Evolutionary conservation across 2,113 vertebrate species (phyloP).

Genomic region (Menura novaehollandiae): DNA sequence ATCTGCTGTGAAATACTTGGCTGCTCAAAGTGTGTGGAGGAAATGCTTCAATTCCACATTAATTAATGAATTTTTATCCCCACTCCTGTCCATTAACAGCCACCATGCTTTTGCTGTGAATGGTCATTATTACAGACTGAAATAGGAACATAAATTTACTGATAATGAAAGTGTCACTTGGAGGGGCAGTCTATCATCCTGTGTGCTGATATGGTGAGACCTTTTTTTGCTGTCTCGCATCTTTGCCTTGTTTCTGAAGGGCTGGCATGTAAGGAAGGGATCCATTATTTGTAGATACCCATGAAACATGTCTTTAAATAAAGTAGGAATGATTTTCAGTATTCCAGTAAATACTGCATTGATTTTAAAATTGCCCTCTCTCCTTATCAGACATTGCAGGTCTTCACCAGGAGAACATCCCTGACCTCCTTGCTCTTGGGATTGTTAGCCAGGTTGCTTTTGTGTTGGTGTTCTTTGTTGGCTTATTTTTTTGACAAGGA

Average conservation of each 20-base stretch:
- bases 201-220: conserved; percentile 74
- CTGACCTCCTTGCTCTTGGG: conserved; percentile 17
- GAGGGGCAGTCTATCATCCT: conserved; percentile 80
- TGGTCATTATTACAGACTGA: conserved; percentile 89
- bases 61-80: conserved; percentile 84
- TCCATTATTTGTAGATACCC: conserved; percentile 57
- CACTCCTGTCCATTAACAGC: conserved; percentile 86
- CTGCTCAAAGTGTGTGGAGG: conserved; percentile 70
- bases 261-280: neutral
- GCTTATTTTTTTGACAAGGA: neutral
- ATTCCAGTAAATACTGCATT: conserved; percentile 53
- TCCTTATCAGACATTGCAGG: conserved; percentile 43
- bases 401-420: conserved; percentile 9
- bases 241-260: conserved; percentile 57
- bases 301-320: conserved; percentile 38
- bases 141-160: conserved; percentile 91
- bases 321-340: neutral
- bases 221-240: conserved; percentile 63
- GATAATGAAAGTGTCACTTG: conserved; percentile 95
- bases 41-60: conserved; percentile 76
- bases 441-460: neutral
- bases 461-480: neutral
- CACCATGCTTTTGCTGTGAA: conserved; percentile 77
- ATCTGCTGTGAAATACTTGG: conserved; percentile 71
- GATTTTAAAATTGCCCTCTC: conserved; percentile 60